Evolutionary conservation across 2,888 invertebrate species (phyloP).

Genomic region (Acleris literana): DNA sequence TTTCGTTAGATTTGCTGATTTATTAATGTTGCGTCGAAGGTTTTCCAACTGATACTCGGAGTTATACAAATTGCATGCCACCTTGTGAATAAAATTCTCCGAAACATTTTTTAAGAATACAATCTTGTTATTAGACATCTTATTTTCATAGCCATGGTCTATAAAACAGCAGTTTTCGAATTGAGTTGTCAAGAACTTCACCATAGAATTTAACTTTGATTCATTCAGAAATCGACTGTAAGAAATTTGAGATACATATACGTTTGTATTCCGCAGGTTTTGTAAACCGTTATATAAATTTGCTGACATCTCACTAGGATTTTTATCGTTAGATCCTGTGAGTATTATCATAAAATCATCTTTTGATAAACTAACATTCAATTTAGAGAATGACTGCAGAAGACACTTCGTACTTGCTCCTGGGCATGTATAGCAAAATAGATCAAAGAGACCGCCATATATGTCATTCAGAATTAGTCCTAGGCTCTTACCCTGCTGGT

Average conservation of each 20-base stretch:
- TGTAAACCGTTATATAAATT: background rate
- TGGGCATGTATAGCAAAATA: background rate
- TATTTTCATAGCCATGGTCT: background rate
- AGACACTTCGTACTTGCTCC: background rate
- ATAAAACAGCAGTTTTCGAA: background rate
- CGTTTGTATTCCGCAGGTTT: background rate
- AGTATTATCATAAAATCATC: background rate
- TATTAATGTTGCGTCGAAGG: background rate
- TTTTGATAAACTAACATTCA: background rate
- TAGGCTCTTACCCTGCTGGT: background rate
- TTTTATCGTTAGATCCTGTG: background rate
- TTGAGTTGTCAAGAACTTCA: constrained; percentile 1
- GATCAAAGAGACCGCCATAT: background rate
- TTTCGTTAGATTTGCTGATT: background rate
- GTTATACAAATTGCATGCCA: constrained; percentile 1
- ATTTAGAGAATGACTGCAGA: background rate
- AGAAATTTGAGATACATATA: constrained; percentile 3
- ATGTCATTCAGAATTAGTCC: background rate
- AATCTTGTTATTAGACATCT: background rate
- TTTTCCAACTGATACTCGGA: background rate
- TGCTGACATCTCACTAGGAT: background rate
- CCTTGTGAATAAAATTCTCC: background rate
- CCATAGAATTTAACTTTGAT: background rate
- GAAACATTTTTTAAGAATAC: background rate
- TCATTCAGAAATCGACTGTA: background rate